Evolutionary conservation across 2,797 vertebrate species (phyloP).

Genomic region (Anas capensis): DNA sequence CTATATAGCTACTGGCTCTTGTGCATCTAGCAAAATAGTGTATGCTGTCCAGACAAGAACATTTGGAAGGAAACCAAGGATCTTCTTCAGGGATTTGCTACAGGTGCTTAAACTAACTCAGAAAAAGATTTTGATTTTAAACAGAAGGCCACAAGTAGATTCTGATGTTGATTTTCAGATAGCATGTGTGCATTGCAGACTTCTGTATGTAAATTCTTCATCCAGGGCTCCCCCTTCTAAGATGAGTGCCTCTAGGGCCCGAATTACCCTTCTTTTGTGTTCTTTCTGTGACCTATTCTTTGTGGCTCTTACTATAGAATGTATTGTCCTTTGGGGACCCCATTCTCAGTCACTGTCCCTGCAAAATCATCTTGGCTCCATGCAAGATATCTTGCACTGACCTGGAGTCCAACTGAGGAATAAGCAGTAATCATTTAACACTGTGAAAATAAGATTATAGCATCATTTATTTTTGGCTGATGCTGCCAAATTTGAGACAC

Average conservation of each 20-base stretch:
- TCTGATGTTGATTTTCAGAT: background rate
- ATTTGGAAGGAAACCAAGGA: accelerated
- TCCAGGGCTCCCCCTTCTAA: background rate
- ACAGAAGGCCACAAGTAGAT: background rate
- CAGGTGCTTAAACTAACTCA: background rate
- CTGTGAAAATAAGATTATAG: background rate
- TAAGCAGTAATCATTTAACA: background rate
- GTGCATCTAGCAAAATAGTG: accelerated
- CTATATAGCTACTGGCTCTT: background rate
- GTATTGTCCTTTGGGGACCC: background rate
- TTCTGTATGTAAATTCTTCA: accelerated
- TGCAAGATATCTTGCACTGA: background rate
- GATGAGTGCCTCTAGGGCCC: background rate
- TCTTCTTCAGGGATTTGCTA: accelerated
- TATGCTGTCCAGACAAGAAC: accelerated
- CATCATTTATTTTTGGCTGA: background rate
- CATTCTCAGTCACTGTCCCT: background rate
- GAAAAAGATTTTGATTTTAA: background rate
- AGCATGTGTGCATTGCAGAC: background rate
- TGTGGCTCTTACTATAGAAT: background rate
- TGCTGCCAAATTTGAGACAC: background rate
- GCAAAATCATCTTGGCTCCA: background rate
- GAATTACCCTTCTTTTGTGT: background rate
- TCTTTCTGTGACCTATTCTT: background rate
- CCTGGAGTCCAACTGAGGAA: background rate